A percentile compares a stretch with the other conserved stretches of the same genome.
Evolutionary conservation across 2,113 vertebrate genomes (phyloP).

Genomic region (Pteronura brasiliensis): DNA sequence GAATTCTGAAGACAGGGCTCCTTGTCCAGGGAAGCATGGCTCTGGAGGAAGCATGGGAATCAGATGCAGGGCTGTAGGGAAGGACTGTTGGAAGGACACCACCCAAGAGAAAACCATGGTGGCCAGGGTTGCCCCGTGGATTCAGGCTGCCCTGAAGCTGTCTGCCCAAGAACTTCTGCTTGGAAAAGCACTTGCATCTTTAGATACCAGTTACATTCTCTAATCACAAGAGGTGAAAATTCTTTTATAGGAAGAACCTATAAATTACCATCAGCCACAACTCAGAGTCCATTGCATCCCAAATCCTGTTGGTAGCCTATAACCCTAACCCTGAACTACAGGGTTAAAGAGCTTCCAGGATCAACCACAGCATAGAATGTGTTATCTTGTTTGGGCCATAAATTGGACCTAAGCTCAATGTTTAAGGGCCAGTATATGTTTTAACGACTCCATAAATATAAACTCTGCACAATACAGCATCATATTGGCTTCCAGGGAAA

Average conservation of each 20-base stretch:
- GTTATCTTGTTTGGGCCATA: background rate
- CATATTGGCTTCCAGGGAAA: background rate
- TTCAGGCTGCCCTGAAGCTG: too few relatives aligned
- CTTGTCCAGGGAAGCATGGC: background rate
- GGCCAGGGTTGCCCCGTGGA: too few relatives aligned
- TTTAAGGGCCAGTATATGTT: background rate
- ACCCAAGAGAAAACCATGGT: background rate
- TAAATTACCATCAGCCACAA: background rate
- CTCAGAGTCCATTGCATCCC: background rate
- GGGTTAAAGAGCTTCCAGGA: background rate
- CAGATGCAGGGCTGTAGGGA: background rate
- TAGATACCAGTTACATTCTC: background rate
- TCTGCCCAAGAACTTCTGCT: accelerated
- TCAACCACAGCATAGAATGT: background rate
- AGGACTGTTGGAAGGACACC: accelerated
- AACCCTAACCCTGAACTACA: background rate
- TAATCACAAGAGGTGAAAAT: background rate
- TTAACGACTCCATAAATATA: background rate
- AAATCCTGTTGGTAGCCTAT: background rate
- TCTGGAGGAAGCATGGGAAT: too few relatives aligned
- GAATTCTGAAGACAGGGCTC: background rate
- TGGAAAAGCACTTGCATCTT: background rate
- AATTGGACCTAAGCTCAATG: background rate
- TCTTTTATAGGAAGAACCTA: background rate
- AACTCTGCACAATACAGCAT: background rate